Evolutionary conservation across 2,113 vertebrate species (phyloP).

Genomic region (Eulemur rufifrons): DNA sequence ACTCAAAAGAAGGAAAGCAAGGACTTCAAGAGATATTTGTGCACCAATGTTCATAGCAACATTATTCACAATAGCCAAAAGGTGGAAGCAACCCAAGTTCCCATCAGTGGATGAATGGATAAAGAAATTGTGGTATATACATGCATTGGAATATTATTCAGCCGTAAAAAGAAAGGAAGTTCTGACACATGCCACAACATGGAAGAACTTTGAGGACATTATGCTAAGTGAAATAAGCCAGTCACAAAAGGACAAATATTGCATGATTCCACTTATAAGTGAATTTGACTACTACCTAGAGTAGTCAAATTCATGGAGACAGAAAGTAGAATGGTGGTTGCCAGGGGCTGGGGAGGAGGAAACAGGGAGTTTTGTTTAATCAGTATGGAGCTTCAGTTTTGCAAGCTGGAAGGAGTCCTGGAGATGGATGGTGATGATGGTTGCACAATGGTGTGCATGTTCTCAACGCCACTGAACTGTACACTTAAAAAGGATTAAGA

Average conservation of each 20-base stretch:
- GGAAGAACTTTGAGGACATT: background rate
- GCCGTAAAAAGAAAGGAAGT: background rate
- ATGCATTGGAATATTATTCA: background rate
- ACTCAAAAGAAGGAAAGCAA: background rate
- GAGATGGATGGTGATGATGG: too few species aligned
- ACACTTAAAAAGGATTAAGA: background rate
- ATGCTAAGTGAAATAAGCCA: background rate
- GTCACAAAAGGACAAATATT: background rate
- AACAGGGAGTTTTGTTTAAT: background rate
- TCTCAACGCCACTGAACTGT: background rate
- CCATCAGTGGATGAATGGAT: background rate
- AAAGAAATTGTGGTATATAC: background rate
- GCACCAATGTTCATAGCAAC: too few species aligned
- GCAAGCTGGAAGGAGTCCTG: background rate
- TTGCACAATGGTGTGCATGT: too few species aligned
- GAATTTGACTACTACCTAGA: too few species aligned
- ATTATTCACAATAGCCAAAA: background rate
- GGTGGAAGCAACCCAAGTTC: background rate
- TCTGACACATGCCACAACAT: background rate
- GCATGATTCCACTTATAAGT: background rate
- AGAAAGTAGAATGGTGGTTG: background rate
- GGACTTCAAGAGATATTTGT: background rate
- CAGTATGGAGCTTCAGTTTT: background rate
- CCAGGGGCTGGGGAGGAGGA: background rate
- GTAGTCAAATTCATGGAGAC: background rate